A percentile compares a stretch with the other conserved stretches of the same genome.
phyloP scores from a whole-genome alignment of 2,113 vertebrate species.

The Saccopteryx leptura region DNA sequence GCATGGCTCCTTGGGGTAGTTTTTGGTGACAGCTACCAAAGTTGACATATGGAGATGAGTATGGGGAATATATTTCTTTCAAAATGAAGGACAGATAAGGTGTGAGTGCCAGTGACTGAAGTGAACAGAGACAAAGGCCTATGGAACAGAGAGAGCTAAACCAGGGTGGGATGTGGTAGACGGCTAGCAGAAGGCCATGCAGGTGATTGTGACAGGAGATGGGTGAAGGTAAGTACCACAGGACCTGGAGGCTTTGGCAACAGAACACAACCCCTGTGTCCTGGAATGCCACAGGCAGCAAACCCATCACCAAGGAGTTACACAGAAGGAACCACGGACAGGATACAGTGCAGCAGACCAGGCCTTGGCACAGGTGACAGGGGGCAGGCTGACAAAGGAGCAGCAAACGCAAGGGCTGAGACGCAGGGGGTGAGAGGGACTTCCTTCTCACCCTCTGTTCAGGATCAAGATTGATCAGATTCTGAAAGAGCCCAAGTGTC shows the following conservation, averaged over 20 bases:
- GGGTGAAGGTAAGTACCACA: neutral
- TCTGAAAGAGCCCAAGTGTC: neutral
- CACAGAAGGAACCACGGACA: neutral
- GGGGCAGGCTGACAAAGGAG: no score
- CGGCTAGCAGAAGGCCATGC: neutral
- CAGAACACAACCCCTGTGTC: neutral
- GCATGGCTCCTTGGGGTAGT: neutral
- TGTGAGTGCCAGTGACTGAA: neutral
- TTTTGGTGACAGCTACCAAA: neutral
- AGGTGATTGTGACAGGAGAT: neutral
- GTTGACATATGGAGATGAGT: neutral
- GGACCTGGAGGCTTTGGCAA: neutral
- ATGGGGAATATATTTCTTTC: neutral
- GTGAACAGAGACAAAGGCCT: neutral
- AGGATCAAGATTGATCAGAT: neutral
- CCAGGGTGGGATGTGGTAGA: neutral
- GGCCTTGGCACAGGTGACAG: neutral
- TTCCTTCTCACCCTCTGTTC: neutral
- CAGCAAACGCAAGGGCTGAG: neutral
- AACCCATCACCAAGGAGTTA: neutral
- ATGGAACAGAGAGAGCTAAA: neutral
- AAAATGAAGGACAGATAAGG: neutral
- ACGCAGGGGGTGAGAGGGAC: neutral
- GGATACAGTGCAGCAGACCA: neutral
- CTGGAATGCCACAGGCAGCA: neutral